phyloP scores from a whole-genome alignment of 2,888 invertebrate genomes.

The Tipula vernalis region DNA sequence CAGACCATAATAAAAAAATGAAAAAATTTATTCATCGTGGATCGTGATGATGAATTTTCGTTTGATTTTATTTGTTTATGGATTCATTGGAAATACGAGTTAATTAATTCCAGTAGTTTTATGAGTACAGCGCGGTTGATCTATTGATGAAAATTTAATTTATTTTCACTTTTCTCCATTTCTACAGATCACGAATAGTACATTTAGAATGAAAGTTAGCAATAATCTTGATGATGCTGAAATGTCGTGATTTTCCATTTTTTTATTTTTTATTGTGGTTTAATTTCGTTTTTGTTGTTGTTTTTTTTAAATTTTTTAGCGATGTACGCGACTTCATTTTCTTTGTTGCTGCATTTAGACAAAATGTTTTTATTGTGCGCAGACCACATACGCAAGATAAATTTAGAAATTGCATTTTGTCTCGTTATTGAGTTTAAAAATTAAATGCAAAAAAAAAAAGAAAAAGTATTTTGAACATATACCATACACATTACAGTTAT shows the following conservation, averaged over 20 bases:
- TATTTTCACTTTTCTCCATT: not conserved
- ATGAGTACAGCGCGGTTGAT: not conserved
- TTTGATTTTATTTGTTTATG: not conserved
- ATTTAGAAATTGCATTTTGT: not conserved
- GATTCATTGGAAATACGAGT: not conserved
- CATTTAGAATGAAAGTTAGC: not conserved
- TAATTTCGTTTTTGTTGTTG: not conserved
- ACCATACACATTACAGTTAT: not conserved
- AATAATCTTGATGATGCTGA: not conserved
- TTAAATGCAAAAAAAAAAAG: not conserved
- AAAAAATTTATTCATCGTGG: not conserved
- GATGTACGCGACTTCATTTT: not conserved
- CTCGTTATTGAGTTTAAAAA: not conserved
- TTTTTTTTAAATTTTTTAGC: not conserved
- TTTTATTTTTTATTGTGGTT: not conserved
- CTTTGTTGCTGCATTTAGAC: not conserved
- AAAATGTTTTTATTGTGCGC: not conserved
- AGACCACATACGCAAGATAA: not conserved
- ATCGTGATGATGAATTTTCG: not conserved
- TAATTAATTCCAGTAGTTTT: not conserved
- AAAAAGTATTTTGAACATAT: not conserved
- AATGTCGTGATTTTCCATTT: not conserved
- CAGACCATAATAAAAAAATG: not conserved
- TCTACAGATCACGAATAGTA: not conserved
- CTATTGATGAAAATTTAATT: not conserved